Conservation (phyloP, 2,113 vertebrate genomes). For the Callorhinus ursinus region DNA sequence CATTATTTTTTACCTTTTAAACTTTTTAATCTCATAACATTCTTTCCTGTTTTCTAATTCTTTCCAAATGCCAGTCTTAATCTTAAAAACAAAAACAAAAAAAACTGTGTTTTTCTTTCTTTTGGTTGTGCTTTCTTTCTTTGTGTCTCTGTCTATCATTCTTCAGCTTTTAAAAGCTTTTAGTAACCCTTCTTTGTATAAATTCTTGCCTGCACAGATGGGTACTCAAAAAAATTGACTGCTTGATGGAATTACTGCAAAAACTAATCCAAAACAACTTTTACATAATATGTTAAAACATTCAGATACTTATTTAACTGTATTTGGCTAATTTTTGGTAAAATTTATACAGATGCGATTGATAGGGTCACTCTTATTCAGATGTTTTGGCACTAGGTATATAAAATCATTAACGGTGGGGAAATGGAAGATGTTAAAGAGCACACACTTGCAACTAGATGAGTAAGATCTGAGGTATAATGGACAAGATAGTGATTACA, state of each 20-base stretch:
- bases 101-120: neutral
- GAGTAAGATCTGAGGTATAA: neutral
- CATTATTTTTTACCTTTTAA: constrained; percentile 50
- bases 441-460: neutral
- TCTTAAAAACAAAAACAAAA: neutral
- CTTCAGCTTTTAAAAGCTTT: neutral
- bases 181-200: neutral
- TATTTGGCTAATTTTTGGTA: neutral
- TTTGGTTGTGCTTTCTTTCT: neutral
- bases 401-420: neutral
- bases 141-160: neutral
- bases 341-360: neutral
- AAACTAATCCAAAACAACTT: neutral
- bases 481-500: neutral
- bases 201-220: neutral
- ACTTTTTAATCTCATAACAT: constrained; percentile 37
- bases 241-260: neutral
- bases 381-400: neutral
- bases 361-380: neutral
- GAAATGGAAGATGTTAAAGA: neutral
- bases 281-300: neutral
- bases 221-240: neutral
- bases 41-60: constrained; percentile 44
- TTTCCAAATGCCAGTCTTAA: constrained; percentile 46
- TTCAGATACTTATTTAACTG: neutral